phyloP scores from a whole-genome alignment of 2,888 invertebrate genomes.

The Mythimna vitellina region DNA sequence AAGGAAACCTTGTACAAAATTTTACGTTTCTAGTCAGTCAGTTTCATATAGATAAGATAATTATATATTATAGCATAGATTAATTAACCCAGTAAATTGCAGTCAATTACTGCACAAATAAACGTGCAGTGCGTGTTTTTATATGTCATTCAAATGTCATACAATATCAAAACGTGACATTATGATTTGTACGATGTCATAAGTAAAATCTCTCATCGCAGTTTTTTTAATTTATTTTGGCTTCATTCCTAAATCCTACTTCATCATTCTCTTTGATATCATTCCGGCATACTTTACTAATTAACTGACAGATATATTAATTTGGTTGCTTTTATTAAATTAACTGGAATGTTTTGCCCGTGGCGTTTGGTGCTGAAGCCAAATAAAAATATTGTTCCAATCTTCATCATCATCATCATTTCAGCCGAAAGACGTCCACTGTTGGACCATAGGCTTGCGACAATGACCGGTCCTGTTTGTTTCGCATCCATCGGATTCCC shows the following conservation, averaged over 20 bases:
- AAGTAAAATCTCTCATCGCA: not conserved
- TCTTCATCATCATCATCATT: no score
- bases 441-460: no score
- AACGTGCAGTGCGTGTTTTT: not conserved
- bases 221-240: constrained; percentile 38
- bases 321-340: constrained; percentile 6
- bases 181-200: not conserved
- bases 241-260: constrained; percentile 24
- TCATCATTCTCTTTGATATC: constrained; percentile 34
- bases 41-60: no score
- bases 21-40: no score
- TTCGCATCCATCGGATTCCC: no score
- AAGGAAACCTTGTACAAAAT: no score
- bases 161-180: not conserved
- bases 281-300: constrained; percentile 32
- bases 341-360: not conserved
- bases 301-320: constrained; percentile 15
- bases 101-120: not conserved
- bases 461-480: no score
- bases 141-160: constrained; percentile 2
- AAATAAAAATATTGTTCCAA: not conserved
- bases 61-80: no score
- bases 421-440: no score
- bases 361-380: not conserved
- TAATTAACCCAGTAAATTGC: not conserved